phyloP scores from a whole-genome alignment of 2,113 vertebrate genomes.

The Nannospalax galili region DNA sequence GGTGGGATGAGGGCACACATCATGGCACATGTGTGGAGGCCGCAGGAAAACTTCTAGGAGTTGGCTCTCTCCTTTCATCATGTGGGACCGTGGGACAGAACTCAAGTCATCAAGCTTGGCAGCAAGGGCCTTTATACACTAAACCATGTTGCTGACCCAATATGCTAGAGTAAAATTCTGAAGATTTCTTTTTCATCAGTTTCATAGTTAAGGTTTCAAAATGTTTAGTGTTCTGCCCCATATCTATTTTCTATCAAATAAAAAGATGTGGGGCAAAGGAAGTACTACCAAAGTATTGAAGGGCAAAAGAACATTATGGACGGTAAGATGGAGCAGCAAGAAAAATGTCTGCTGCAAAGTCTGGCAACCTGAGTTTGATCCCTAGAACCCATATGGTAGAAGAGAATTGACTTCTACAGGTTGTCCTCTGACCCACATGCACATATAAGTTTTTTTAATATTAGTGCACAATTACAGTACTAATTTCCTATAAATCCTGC shows the following conservation, averaged over 20 bases:
- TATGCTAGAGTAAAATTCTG: not conserved
- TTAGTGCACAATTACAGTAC: no score
- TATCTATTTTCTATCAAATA: not conserved
- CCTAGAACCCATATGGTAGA: not conserved
- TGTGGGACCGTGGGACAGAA: no score
- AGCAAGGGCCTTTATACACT: no score
- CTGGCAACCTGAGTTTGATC: not conserved
- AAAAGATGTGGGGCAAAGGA: not conserved
- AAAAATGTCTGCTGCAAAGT: not conserved
- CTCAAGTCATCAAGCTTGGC: no score
- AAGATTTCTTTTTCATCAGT: not conserved
- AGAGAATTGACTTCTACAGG: not conserved
- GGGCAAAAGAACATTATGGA: not conserved
- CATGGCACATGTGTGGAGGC: no score
- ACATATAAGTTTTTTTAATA: no score
- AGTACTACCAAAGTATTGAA: slow-evolving; percentile 7
- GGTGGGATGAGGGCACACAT: no score
- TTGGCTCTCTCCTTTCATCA: no score
- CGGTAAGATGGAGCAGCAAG: not conserved
- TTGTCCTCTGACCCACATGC: not conserved
- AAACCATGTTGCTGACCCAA: no score
- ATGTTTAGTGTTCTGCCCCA: not conserved
- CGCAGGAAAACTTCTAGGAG: no score
- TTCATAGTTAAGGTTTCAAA: slow-evolving; percentile 39
- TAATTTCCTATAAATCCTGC: not conserved